Evolutionary conservation across 1,140 invertebrate species (phyloP).

Genomic region (Anoplolepis gracilipes): DNA sequence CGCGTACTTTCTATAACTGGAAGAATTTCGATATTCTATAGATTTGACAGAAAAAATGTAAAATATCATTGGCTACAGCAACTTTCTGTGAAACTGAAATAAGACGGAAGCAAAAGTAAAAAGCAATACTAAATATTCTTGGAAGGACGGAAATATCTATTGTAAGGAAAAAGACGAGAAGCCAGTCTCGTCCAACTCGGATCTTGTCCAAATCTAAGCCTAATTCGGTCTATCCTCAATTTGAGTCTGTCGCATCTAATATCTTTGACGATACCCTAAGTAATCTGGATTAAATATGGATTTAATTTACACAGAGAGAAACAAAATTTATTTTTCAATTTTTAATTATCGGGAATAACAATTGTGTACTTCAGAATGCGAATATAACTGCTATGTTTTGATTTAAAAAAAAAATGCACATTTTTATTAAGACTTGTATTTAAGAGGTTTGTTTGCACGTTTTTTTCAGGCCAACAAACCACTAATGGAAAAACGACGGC

Average conservation of each 20-base stretch:
- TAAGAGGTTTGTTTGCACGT: neutral
- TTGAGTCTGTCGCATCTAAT: conserved; percentile 4
- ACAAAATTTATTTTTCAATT: neutral
- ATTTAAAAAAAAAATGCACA: neutral
- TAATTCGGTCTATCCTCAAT: neutral
- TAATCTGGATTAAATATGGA: neutral
- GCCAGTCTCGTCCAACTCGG: neutral
- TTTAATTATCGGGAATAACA: neutral
- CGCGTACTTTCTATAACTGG: neutral
- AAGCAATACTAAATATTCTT: neutral
- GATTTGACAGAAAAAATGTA: neutral
- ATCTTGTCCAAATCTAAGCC: neutral
- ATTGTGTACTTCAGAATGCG: neutral
- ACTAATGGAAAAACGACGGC: conserved; percentile 95
- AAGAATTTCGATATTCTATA: neutral
- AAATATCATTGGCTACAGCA: neutral
- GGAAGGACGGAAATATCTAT: neutral
- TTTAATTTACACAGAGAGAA: neutral
- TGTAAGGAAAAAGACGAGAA: neutral
- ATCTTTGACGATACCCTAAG: neutral
- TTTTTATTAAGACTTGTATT: neutral
- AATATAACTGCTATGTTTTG: conserved; percentile 11
- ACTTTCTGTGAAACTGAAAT: neutral
- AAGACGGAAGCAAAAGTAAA: neutral
- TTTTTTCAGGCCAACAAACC: conserved; percentile 92